A percentile compares a stretch with the other conserved stretches of the same genome.
These are phyloP conservation scores for Limnephilus auricula DNA, from an alignment of 2,888 invertebrate genomes.

Conservation along the genomic window DNA sequence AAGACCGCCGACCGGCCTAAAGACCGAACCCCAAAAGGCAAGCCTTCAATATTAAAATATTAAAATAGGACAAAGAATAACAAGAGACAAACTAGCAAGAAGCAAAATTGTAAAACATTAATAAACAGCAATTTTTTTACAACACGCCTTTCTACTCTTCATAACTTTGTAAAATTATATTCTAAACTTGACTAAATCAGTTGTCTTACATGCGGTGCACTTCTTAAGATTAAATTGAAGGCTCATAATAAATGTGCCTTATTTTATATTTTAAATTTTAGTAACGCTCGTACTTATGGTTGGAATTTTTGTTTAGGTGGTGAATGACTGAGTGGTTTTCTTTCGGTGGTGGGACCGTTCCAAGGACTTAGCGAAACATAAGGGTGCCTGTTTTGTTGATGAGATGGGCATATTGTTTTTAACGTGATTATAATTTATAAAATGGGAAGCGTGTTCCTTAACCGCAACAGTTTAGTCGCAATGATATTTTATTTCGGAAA, in stretches of 20 bases:
- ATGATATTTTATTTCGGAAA: background rate
- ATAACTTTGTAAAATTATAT: background rate
- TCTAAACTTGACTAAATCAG: background rate
- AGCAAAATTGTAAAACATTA: background rate
- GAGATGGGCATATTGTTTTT: slow-evolving; percentile 42
- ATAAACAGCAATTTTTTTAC: background rate
- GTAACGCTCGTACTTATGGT: background rate
- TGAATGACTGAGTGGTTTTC: background rate
- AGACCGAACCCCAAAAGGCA: slow-evolving; percentile 9
- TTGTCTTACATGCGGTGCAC: background rate
- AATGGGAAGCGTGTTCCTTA: slow-evolving; percentile 17
- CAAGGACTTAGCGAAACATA: slow-evolving; percentile 26
- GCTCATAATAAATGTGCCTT: background rate
- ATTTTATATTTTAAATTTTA: background rate
- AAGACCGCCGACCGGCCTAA: slow-evolving; percentile 40
- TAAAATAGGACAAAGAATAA: background rate
- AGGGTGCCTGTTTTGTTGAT: slow-evolving; percentile 35
- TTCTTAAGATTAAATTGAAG: background rate
- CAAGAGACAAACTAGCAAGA: background rate
- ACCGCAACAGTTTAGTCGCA: background rate
- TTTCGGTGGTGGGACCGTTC: background rate
- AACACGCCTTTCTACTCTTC: background rate
- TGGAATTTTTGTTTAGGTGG: background rate
- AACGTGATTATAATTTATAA: slow-evolving; percentile 42
- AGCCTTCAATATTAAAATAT: background rate